Base-by-base conservation (phyloP, 2,888 invertebrate species). In the Brachypalpus laphriformis region DNA sequence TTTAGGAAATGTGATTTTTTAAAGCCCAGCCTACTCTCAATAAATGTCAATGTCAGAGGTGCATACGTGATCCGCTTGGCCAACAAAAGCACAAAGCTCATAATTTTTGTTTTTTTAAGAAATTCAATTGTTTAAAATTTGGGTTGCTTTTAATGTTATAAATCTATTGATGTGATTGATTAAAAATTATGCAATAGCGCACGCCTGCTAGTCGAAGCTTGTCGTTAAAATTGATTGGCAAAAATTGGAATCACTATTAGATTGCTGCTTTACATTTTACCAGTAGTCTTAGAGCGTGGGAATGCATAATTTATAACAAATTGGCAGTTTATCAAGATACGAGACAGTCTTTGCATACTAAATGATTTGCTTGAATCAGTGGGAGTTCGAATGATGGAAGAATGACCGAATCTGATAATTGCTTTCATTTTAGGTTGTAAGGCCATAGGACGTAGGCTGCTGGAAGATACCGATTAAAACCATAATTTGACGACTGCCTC, bases 21-120 rank as follows among this genome's bases (percentile, higher is more conserved):
- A 22, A 49, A 49, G 65, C n/a, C 14, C 47, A 14, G 16, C 47
- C 25, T 22, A 22, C 28, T 18, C 42, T 5, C 9, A 3, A n/a
- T 37, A 18, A 61, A 49, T 72, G 59, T 40, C 71, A 71, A 47
- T 57, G 70, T 31, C 47, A 70, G n/a, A 28, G 28, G 16, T 8
- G 2, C 7, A 16, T 14, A 47, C 45, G 56, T 70, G 22, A 37
- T 37, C 16, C 42, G 14, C 11, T 66, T 66, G 49, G 14, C 31
- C 31, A 34, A 57, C 3, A 16, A 45, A 18, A 31, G n/a, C n/a
- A n/a, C n/a, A n/a, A n/a, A n/a, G 31, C n/a, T 25, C 14, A 16
- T 18, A 28, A 47, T n/a, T 5, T n/a, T n/a, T n/a, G n/a, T n/a
- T n/a, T n/a, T 51, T 51, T 51, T 1, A 51, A 31, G 1, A 18